Evolutionary conservation across 2,888 invertebrate genomes (phyloP), one percentile per base, ranked within the genome.

Genomic region (Hydrotaea cyrtoneurina): DNA sequence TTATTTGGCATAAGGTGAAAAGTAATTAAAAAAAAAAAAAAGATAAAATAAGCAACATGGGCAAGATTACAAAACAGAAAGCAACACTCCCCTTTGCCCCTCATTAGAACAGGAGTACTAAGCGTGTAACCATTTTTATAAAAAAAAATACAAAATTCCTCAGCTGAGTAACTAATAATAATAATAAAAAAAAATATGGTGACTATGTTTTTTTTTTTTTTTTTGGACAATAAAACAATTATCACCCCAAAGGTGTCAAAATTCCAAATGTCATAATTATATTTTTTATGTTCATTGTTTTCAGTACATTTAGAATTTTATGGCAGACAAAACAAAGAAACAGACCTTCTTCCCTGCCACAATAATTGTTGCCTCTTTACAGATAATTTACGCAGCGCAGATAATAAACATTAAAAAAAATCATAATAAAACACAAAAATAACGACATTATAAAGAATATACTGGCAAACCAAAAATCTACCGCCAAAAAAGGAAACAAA

Each of bases 191-290:
- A 23, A 17, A 11, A 57, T 13, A 23, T 57, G 43, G 13, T 43
- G 43, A 43, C 5, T 43, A 36, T 43, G 43, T 43, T 4, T 11
- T 8, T 43, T 43, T 43, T n/a, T n/a, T n/a, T n/a, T n/a, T 26
- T 59, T 59, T 59, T n/a, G 15, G 36, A 4, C 15, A 69, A 39
- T 46, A 39, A 69, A 69, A 46, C n/a, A 66, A 66, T 66, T 66
- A 66, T 43, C 43, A 66, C 46, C 19, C 23, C 50, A 73, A 59
- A 73, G 73, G 73, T 73, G 73, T 59, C 73, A 73, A 73, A 43
- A 57, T 23, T 73, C 15, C 15, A 39, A 21, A 73, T 43, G 19
- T 59, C 57, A 73, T 73, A 57, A 73, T 73, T 43, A 59, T 7
- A 7, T 31, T 73, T 73, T 59, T 57, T 31, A 73, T 69, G 21